Evolutionary conservation across 23 tunicate genomes (phyloP).

Genomic region (Oikopleura dioica): DNA sequence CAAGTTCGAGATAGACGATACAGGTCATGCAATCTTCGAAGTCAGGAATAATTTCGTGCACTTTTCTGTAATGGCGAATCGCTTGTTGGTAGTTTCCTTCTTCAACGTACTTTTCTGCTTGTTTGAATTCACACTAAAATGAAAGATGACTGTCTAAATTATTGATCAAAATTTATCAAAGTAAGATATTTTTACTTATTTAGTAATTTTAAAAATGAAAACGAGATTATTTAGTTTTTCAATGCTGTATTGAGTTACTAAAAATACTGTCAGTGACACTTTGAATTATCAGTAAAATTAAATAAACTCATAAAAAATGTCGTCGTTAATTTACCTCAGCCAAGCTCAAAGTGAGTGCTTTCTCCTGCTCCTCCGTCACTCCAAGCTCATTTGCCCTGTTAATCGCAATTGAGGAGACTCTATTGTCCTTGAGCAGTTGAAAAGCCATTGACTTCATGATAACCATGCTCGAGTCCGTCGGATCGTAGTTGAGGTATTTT

Average conservation of each 20-base stretch:
- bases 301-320: background rate
- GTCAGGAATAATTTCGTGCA: background rate
- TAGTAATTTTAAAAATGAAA: too few relatives aligned
- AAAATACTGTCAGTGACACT: too few relatives aligned
- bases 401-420: constrained; percentile 5
- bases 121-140: background rate
- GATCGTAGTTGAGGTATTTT: background rate
- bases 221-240: too few relatives aligned
- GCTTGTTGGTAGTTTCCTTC: background rate
- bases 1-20: background rate
- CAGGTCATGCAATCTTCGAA: background rate
- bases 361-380: background rate
- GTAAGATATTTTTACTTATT: too few relatives aligned
- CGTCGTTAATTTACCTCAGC: background rate
- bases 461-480: background rate
- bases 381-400: background rate
- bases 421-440: background rate
- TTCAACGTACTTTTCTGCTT: background rate
- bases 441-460: background rate
- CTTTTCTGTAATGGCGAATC: background rate
- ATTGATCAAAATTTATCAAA: too few relatives aligned
- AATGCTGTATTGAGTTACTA: too few relatives aligned
- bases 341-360: background rate
- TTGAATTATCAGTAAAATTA: background rate
- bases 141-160: too few relatives aligned